A percentile compares a stretch with the other conserved stretches of the same genome.
phyloP scores from a whole-genome alignment of 1,140 invertebrate species.

The Procambarus virginalis region DNA sequence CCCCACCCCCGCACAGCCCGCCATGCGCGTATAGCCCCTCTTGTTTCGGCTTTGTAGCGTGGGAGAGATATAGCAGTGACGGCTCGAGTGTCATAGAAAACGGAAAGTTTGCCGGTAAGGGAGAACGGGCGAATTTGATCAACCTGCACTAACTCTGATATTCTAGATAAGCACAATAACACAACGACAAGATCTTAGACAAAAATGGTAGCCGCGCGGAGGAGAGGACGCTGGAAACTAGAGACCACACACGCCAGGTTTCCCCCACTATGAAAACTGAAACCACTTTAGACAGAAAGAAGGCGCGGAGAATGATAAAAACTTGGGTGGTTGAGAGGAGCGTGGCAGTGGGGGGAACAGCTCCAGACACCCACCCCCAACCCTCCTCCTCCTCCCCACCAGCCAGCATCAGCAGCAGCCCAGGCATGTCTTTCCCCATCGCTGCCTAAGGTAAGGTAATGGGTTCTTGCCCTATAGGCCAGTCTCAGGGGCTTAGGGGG shows the following conservation, averaged over 20 bases:
- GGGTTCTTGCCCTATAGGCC: too few relatives aligned
- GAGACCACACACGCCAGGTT: background rate
- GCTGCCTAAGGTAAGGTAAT: background rate
- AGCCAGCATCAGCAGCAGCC: too few relatives aligned
- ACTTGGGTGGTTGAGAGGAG: background rate
- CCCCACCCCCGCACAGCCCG: background rate
- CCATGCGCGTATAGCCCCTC: conserved; percentile 6
- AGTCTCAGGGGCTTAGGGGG: too few relatives aligned
- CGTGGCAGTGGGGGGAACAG: background rate
- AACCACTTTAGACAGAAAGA: background rate
- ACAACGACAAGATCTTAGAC: background rate
- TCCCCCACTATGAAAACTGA: background rate
- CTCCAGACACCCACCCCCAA: too few relatives aligned
- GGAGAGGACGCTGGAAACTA: background rate
- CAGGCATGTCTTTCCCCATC: background rate
- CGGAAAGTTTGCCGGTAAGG: background rate
- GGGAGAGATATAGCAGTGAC: background rate
- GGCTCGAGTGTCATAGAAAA: background rate
- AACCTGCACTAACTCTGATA: background rate
- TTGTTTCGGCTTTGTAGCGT: background rate
- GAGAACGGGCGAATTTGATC: background rate
- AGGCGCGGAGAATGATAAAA: background rate
- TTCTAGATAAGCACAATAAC: background rate
- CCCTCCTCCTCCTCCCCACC: too few relatives aligned
- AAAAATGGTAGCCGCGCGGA: background rate